Evolutionary conservation across 2,888 invertebrate species (phyloP).

Genomic region (Drosophila neotestacea): DNA sequence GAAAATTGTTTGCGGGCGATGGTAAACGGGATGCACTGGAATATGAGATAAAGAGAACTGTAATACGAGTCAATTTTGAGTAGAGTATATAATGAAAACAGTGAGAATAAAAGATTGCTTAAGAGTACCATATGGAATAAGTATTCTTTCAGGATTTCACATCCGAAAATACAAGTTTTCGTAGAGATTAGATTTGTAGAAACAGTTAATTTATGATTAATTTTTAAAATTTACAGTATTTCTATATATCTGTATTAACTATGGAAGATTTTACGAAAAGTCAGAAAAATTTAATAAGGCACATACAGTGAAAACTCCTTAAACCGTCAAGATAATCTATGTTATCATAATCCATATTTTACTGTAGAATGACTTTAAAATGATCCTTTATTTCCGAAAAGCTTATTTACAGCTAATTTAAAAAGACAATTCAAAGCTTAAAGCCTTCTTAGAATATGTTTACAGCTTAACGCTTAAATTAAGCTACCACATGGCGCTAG

Average conservation of each 20-base stretch:
- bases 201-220: too few species aligned
- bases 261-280: too few species aligned
- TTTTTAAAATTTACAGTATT: too few species aligned
- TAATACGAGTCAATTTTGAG: neutral
- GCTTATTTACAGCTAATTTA: neutral
- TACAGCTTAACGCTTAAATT: constrained; percentile 15
- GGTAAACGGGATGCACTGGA: constrained; percentile 32
- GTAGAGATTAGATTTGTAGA: too few species aligned
- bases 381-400: neutral
- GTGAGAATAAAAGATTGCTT: neutral
- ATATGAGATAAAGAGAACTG: neutral
- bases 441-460: constrained; percentile 20
- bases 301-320: neutral
- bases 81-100: neutral
- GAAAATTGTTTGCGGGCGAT: constrained; percentile 65
- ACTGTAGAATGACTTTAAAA: neutral
- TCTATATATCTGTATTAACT: too few species aligned
- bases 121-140: too few species aligned
- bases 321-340: neutral
- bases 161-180: too few species aligned
- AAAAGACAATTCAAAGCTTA: neutral
- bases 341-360: neutral
- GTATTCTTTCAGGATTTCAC: too few species aligned
- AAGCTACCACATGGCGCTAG: constrained; percentile 13
- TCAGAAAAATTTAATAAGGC: too few species aligned